These are phyloP conservation scores for Umimayanthus kanabou DNA, from an alignment of 92 coral and sea anemone species.

Conservation along the genomic window DNA sequence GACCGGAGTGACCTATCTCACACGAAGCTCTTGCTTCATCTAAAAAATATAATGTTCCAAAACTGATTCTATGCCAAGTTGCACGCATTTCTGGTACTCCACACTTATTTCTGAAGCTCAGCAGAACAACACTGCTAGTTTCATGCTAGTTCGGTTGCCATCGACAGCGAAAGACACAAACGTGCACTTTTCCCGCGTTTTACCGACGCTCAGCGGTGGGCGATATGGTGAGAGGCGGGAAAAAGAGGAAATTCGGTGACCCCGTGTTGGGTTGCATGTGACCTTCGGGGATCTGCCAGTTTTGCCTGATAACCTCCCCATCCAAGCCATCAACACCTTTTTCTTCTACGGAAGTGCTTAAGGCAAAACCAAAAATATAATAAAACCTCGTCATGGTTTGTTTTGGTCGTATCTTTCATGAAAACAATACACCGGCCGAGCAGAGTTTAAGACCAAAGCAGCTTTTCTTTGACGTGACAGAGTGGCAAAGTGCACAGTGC, in stretches of 20 bases:
- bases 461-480: background rate
- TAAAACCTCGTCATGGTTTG: constrained; percentile 15
- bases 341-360: constrained; percentile 43
- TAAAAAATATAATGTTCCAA: background rate
- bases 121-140: background rate
- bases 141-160: background rate
- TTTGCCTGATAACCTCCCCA: constrained; percentile 23
- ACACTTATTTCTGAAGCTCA: background rate
- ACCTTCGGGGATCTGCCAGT: constrained; percentile 31
- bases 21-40: constrained; percentile 23
- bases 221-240: constrained; percentile 39
- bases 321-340: constrained; percentile 38
- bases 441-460: background rate
- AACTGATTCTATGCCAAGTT: background rate
- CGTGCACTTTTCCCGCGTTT: constrained; percentile 41
- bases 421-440: background rate
- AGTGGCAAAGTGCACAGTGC: background rate
- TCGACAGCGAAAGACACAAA: constrained; percentile 10
- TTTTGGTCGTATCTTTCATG: constrained; percentile 20
- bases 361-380: constrained; percentile 27
- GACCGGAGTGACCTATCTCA: constrained; percentile 45
- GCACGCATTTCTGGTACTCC: background rate
- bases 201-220: background rate
- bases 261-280: constrained; percentile 41
- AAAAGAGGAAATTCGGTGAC: constrained; percentile 32